Conservation (phyloP, 2,797 vertebrate species). For the Gallinago nigripennis region DNA sequence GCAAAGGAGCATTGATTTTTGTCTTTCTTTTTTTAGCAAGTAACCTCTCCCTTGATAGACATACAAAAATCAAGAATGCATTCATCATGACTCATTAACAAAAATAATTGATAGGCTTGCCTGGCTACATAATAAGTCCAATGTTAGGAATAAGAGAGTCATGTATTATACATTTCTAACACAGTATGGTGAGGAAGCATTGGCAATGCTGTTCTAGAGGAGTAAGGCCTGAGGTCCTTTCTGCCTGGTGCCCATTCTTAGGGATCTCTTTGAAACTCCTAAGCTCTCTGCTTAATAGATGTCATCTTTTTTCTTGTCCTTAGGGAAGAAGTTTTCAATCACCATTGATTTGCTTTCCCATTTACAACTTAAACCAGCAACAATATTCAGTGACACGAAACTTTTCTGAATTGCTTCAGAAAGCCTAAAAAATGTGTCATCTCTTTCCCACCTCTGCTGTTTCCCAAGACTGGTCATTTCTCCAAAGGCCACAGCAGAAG, state of each 20-base stretch:
- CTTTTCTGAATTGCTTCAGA: background rate
- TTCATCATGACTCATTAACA: background rate
- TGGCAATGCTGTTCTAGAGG: background rate
- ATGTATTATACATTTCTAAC: background rate
- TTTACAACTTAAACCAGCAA: background rate
- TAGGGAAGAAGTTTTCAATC: background rate
- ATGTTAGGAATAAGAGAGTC: background rate
- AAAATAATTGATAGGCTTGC: background rate
- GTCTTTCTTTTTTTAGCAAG: background rate
- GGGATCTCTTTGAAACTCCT: background rate
- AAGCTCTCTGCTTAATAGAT: background rate
- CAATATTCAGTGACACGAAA: background rate
- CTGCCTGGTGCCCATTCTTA: background rate
- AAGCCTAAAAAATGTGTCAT: background rate
- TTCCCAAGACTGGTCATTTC: background rate
- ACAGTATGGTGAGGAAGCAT: accelerated
- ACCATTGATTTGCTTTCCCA: background rate
- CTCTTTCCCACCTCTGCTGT: background rate
- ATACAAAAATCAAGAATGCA: background rate
- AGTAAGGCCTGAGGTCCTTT: background rate
- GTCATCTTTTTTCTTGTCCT: background rate
- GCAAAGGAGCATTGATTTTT: background rate
- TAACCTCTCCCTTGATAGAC: background rate
- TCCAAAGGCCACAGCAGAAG: background rate
- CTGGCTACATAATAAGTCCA: background rate